These are phyloP conservation scores for zebrafish (Danio rerio) DNA, from an alignment of 2,113 vertebrate genomes.

Conservation along the genomic window GRCz12tu NC_133188.1:25820001-25820500, in stretches of 20 bases:
- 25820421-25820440: neutral
- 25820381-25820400: neutral
- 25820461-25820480: neutral
- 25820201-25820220: constrained; percentile 8
- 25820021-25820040: constrained; percentile 31
- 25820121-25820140: neutral
- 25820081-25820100: neutral
- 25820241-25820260: neutral
- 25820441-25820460: neutral
- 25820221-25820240: constrained; percentile 11
- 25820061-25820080: constrained; percentile 36
- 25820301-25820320: neutral
- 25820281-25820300: neutral
- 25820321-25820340: neutral
- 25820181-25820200: neutral
- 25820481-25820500: too few species aligned
- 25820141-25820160: neutral
- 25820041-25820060: constrained; percentile 16
- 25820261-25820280: neutral
- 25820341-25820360: constrained; percentile 4
- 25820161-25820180: constrained; percentile 9
- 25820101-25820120: neutral
- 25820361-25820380: neutral
- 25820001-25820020: neutral
- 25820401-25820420: neutral